Evolutionary conservation across 2,113 vertebrate species (phyloP).

Genomic region (Lamprologus tigripictilis): DNA sequence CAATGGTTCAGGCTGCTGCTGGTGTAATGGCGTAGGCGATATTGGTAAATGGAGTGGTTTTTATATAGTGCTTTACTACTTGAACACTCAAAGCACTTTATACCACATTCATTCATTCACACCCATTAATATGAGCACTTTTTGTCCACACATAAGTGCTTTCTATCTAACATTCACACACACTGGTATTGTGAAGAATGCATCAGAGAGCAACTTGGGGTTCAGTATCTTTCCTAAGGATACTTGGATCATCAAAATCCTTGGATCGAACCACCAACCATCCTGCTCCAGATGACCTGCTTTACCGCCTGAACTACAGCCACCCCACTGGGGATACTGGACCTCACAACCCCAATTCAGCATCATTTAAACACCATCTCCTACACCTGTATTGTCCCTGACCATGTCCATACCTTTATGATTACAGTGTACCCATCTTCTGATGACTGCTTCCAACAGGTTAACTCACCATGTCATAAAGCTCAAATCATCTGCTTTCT

Average conservation of each 20-base stretch:
- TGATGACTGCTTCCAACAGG: neutral
- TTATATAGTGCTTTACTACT: neutral
- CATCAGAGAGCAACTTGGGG: neutral
- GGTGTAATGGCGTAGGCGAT: neutral
- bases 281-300: neutral
- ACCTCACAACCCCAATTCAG: neutral
- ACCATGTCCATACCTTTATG: neutral
- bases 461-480: neutral
- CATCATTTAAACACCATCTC: neutral
- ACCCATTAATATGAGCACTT: neutral
- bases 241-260: neutral
- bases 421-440: neutral
- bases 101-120: neutral
- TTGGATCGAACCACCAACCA: neutral
- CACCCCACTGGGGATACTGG: neutral
- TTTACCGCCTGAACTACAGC: neutral
- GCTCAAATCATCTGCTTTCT: neutral
- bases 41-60: neutral
- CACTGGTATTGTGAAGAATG: neutral
- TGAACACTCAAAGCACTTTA: neutral
- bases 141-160: neutral
- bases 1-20: neutral
- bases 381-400: neutral
- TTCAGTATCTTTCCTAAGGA: neutral
- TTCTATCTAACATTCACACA: neutral